phyloP scores from a whole-genome alignment of 2,113 vertebrate species.

The Sinosuthora webbiana region DNA sequence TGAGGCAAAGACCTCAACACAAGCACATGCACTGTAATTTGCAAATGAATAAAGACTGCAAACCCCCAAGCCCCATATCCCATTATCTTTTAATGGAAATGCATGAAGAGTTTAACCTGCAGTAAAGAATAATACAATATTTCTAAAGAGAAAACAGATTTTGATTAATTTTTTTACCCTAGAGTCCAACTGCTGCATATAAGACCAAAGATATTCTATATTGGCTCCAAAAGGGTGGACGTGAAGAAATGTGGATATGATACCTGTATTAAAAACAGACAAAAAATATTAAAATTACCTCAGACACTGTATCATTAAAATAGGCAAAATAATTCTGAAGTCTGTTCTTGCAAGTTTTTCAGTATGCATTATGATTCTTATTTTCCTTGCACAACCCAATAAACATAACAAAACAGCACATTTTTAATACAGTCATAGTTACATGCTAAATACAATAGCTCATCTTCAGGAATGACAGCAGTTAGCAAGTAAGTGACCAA shows the following conservation, averaged over 20 bases:
- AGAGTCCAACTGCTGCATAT: constrained; percentile 92
- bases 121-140: constrained; percentile 41
- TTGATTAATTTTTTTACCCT: constrained; percentile 79
- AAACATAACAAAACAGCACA: not conserved
- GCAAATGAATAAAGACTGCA: not conserved
- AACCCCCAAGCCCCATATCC: constrained; percentile 6
- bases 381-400: not conserved
- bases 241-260: constrained; percentile 95
- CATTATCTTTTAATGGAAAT: not conserved
- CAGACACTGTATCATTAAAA: not conserved
- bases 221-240: constrained; percentile 97
- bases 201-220: constrained; percentile 96
- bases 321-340: not conserved
- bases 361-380: not conserved
- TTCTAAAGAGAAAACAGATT: constrained; percentile 33
- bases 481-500: constrained; percentile 58
- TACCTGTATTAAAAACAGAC: constrained; percentile 77
- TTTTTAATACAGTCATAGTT: constrained; percentile 41
- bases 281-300: not conserved
- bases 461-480: constrained; percentile 42
- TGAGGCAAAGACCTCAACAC: not conserved
- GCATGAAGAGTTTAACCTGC: not conserved
- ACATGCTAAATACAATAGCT: not conserved
- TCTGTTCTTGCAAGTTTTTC: not conserved
- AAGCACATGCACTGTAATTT: not conserved